Conservation (phyloP, 2,113 vertebrate species). For the Calidris pygmaea region DNA sequence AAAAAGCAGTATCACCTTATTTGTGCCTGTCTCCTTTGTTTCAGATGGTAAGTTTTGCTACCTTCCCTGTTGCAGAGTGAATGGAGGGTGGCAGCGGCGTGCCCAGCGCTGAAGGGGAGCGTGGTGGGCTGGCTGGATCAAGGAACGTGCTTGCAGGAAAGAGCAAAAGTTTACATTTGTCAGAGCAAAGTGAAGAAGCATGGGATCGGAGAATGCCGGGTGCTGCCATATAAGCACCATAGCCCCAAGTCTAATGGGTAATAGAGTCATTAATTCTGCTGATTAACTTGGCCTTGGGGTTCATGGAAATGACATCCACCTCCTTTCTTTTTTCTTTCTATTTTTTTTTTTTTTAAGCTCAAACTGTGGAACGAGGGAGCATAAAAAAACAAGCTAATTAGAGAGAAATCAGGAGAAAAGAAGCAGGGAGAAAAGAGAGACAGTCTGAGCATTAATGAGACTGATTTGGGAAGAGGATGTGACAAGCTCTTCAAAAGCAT, state of each 20-base stretch:
- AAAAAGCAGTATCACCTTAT: not conserved
- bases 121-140: not conserved
- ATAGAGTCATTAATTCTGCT: constrained; percentile 85
- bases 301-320: constrained; percentile 76
- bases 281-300: constrained; percentile 84
- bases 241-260: constrained; percentile 74
- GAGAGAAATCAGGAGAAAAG: constrained; percentile 78
- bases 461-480: constrained; percentile 82
- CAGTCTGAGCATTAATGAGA: constrained; percentile 83
- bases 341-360: constrained; percentile 50
- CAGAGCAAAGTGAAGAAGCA: constrained; percentile 40
- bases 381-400: constrained; percentile 81
- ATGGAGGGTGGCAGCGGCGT: rapidly evolving
- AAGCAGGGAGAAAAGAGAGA: constrained; percentile 76
- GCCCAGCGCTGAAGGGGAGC: not conserved
- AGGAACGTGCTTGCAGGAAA: not conserved
- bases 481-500: constrained; percentile 85
- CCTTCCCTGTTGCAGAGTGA: not conserved
- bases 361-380: constrained; percentile 70
- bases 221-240: constrained; percentile 40
- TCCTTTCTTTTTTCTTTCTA: constrained; percentile 19
- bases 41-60: not conserved
- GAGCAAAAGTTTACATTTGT: constrained; percentile 65
- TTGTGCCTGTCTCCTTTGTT: not conserved
- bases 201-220: not conserved